Conservation (phyloP, 1,140 invertebrate genomes). For the Drosophila repleta region DNA sequence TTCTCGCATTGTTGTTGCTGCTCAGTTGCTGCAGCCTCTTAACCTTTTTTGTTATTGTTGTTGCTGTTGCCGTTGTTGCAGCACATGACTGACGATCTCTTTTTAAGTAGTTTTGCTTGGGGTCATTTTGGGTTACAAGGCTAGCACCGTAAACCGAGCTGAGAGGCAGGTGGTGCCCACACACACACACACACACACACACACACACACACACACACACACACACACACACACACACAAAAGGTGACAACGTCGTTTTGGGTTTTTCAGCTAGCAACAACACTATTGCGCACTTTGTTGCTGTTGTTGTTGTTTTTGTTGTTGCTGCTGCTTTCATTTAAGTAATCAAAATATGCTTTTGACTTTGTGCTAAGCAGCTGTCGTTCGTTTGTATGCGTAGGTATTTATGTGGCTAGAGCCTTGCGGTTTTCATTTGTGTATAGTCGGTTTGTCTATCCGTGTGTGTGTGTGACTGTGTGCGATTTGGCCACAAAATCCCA, state of each 20-base stretch:
- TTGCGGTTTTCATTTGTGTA: conserved; percentile 68
- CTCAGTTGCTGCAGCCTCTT: conserved; percentile 69
- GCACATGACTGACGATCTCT: conserved; percentile 63
- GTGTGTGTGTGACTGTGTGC: conserved; percentile 8
- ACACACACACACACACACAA: conserved; percentile 1
- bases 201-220: conserved; percentile 1
- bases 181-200: conserved; percentile 11
- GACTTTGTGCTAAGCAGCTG: conserved; percentile 75
- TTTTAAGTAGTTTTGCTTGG: conserved; percentile 78
- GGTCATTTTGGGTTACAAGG: conserved; percentile 62
- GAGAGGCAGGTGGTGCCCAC: conserved; percentile 18
- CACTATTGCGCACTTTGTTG: conserved; percentile 37
- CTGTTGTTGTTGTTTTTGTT: conserved; percentile 41
- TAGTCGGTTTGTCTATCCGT: conserved; percentile 39
- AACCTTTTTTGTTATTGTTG: conserved; percentile 59
- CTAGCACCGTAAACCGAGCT: conserved; percentile 5
- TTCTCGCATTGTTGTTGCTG: conserved; percentile 18
- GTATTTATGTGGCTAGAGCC: conserved; percentile 26
- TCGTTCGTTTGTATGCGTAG: conserved; percentile 12
- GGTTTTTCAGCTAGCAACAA: conserved; percentile 41
- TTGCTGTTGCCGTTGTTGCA: conserved; percentile 24
- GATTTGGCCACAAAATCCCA: conserved; percentile 58
- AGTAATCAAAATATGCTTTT: conserved; percentile 82
- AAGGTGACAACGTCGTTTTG: conserved; percentile 72
- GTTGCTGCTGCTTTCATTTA: conserved; percentile 66